A percentile compares a stretch with the other conserved stretches of the same genome.
Evolutionary conservation across 2,888 invertebrate genomes (phyloP).

Genomic region (Drosophila nr. medialis): DNA sequence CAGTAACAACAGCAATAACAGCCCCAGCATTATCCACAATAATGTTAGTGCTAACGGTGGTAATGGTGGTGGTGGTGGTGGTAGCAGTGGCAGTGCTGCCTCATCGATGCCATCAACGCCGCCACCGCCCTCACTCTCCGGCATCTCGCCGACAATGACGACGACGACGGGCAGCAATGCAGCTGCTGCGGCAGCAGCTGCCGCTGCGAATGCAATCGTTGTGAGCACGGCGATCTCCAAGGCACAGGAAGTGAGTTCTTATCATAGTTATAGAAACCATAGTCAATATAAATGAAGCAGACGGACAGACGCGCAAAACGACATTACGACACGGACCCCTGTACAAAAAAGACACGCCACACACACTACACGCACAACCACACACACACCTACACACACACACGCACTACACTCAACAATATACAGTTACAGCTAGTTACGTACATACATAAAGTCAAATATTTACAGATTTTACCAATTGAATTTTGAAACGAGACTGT

Average conservation of each 20-base stretch:
- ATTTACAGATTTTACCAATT: conserved; percentile 22
- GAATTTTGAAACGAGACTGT: conserved; percentile 52
- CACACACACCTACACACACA: conserved; percentile 8
- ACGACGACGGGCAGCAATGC: conserved; percentile 57
- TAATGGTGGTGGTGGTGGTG: conserved; percentile 35
- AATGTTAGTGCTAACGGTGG: conserved; percentile 27
- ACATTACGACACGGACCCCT: conserved; percentile 56
- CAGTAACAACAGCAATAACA: conserved; percentile 45
- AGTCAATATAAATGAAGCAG: conserved; percentile 82
- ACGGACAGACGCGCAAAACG: conserved; percentile 19
- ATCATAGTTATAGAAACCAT: conserved; percentile 84
- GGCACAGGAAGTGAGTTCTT: conserved; percentile 85
- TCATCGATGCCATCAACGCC: conserved; percentile 77
- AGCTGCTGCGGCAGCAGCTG: conserved; percentile 35
- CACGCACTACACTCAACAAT: conserved; percentile 7
- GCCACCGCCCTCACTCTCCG: conserved; percentile 66
- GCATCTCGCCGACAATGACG: conserved; percentile 66
- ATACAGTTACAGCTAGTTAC: conserved; percentile 14
- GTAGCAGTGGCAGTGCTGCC: conserved; percentile 70
- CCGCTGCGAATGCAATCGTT: conserved; percentile 84
- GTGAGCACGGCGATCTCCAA: conserved; percentile 84
- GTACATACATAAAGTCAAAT: conserved; percentile 17
- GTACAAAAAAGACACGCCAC: conserved; percentile 62
- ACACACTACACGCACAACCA: background rate
- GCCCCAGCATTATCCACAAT: conserved; percentile 56